Evolutionary conservation across 2,797 vertebrate species (phyloP).

Genomic region (Moxostoma hubbsi): DNA sequence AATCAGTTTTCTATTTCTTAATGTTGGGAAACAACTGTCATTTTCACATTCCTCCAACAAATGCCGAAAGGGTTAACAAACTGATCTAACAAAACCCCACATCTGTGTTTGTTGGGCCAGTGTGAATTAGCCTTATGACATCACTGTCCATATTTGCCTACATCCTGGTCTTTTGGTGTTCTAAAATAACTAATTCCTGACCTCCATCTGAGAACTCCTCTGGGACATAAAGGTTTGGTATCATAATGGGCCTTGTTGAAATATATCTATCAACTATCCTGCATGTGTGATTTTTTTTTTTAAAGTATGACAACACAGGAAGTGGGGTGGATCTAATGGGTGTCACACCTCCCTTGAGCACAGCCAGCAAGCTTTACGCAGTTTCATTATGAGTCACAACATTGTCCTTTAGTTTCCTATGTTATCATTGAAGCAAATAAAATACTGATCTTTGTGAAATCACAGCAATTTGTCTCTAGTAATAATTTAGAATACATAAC

Average conservation of each 20-base stretch:
- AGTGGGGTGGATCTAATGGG: conserved; percentile 33
- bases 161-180: not conserved
- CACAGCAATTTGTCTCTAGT: not conserved
- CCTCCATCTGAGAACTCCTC: conserved; percentile 12
- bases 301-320: conserved; percentile 13
- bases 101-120: not conserved
- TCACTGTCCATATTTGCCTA: not conserved
- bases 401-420: conserved; percentile 24
- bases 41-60: no score
- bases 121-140: not conserved
- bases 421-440: conserved; percentile 3
- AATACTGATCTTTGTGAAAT: not conserved
- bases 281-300: not conserved
- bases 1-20: no score
- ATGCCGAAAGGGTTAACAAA: no score
- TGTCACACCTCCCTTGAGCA: conserved; percentile 44
- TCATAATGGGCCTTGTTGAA: conserved; percentile 15
- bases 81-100: no score
- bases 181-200: conserved; percentile 24
- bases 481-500: conserved; percentile 14
- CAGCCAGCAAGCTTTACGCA: conserved; percentile 44
- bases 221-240: conserved; percentile 8
- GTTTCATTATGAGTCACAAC: conserved; percentile 38
- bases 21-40: no score
- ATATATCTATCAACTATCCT: conserved; percentile 5